phyloP scores from a whole-genome alignment of 2,113 vertebrate species.

The Pseudorhombus dupliciocellatus region DNA sequence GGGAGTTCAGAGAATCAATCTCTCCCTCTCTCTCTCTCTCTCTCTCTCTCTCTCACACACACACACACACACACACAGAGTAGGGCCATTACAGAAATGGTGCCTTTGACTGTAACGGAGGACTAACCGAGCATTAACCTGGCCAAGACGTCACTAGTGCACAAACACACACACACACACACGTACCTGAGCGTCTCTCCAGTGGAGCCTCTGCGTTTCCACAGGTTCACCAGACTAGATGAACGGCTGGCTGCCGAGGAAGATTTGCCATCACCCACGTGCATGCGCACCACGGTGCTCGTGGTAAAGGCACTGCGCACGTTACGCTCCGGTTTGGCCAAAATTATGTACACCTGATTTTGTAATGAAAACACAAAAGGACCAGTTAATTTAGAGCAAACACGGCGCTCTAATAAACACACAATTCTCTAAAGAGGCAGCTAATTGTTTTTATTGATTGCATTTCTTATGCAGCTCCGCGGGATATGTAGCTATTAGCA shows the following conservation, averaged over 20 bases:
- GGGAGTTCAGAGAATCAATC: slow-evolving; percentile 64
- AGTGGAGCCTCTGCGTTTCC: slow-evolving; percentile 94
- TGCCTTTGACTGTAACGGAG: slow-evolving; percentile 44
- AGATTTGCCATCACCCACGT: slow-evolving; percentile 95
- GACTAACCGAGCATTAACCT: slow-evolving; percentile 58
- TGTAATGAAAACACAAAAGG: slow-evolving; percentile 3
- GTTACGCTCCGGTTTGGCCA: slow-evolving; percentile 97
- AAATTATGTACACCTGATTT: slow-evolving; percentile 91
- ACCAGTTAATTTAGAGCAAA: neutral
- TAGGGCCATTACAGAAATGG: slow-evolving; percentile 58
- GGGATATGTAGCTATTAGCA: neutral
- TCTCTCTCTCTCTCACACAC: neutral
- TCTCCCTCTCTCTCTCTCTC: slow-evolving; percentile 8
- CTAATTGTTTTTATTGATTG: slow-evolving; percentile 6
- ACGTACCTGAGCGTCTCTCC: slow-evolving; percentile 94
- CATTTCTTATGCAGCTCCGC: neutral
- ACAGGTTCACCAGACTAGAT: slow-evolving; percentile 95
- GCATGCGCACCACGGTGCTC: slow-evolving; percentile 97
- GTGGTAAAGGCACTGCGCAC: slow-evolving; percentile 99
- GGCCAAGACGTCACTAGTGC: slow-evolving; percentile 30
- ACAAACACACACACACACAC: slow-evolving; percentile 32
- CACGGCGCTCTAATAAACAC: neutral
- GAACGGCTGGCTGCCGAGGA: slow-evolving; percentile 95
- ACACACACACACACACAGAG: slow-evolving; percentile 19
- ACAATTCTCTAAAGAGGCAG: neutral